These are phyloP conservation scores for Listronotus oregonensis DNA, from an alignment of 1,140 invertebrate species.

Conservation along the genomic window DNA sequence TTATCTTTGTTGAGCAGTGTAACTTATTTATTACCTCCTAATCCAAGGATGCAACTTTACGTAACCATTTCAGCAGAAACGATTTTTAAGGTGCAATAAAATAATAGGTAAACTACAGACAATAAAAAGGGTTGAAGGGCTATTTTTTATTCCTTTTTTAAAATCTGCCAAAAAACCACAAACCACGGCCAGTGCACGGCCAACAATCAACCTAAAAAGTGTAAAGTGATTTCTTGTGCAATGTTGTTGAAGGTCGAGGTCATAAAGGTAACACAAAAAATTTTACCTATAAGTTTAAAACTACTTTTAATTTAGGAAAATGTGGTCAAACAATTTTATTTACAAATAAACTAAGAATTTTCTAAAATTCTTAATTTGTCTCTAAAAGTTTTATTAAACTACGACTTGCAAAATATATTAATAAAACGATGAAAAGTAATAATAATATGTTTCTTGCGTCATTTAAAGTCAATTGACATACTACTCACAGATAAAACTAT, in stretches of 20 bases:
- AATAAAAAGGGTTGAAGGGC: slow-evolving; percentile 40
- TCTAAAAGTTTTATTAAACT: too few species aligned
- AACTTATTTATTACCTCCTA: not conserved
- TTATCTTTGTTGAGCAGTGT: slow-evolving; percentile 1
- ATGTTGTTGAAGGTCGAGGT: slow-evolving; percentile 6
- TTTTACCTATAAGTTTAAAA: too few species aligned
- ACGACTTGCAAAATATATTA: too few species aligned
- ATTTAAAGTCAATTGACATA: too few species aligned
- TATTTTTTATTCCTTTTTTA: slow-evolving; percentile 9
- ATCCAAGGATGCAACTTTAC: slow-evolving; percentile 26
- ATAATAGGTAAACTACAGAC: slow-evolving; percentile 34
- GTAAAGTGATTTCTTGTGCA: not conserved
- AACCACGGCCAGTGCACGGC: slow-evolving; percentile 45
- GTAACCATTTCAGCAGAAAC: slow-evolving; percentile 16
- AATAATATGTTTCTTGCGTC: too few species aligned
- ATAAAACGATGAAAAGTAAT: too few species aligned
- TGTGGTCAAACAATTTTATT: too few species aligned
- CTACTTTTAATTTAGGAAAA: too few species aligned
- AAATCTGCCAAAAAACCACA: slow-evolving; percentile 45
- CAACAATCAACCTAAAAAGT: slow-evolving; percentile 21
- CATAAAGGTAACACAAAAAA: not conserved
- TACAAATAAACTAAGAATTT: too few species aligned
- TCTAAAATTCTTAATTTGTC: too few species aligned
- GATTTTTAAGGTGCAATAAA: slow-evolving; percentile 47
- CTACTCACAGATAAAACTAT: too few species aligned